These are phyloP conservation scores for Ips typographus DNA, from an alignment of 1,140 invertebrate species.

Conservation along the genomic window DNA sequence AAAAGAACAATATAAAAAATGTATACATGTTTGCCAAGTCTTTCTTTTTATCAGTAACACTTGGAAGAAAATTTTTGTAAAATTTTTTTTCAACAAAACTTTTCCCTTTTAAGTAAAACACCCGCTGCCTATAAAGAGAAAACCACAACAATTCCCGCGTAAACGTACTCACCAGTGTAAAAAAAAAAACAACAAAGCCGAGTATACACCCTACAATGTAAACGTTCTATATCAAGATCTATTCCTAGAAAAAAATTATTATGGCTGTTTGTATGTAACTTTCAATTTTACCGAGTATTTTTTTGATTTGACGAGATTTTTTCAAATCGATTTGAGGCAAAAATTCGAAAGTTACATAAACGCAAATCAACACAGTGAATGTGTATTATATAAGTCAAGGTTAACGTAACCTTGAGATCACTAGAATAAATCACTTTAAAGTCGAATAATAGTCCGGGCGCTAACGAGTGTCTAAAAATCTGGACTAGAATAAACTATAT, in stretches of 20 bases:
- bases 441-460: neutral
- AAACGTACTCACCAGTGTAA: too few relatives aligned
- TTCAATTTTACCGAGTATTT: constrained; percentile 14
- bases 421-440: constrained; percentile 17
- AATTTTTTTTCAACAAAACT: too few relatives aligned
- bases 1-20: too few relatives aligned
- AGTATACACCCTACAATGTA: too few relatives aligned
- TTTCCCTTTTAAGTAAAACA: too few relatives aligned
- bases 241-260: neutral
- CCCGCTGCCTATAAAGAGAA: too few relatives aligned
- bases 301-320: neutral
- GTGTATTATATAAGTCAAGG: neutral
- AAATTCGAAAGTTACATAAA: constrained; percentile 19
- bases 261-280: constrained; percentile 20
- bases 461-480: neutral
- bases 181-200: too few relatives aligned
- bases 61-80: too few relatives aligned
- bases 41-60: too few relatives aligned
- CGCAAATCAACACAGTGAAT: neutral
- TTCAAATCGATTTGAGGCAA: neutral
- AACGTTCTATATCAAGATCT: neutral
- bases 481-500: neutral
- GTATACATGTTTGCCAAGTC: too few relatives aligned
- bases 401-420: constrained; percentile 22
- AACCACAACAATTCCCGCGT: too few relatives aligned